A percentile compares a stretch with the other conserved stretches of the same genome.
These are phyloP conservation scores for Xyrichtys novacula DNA, from an alignment of 2,797 vertebrate genomes.

Conservation along the genomic window DNA sequence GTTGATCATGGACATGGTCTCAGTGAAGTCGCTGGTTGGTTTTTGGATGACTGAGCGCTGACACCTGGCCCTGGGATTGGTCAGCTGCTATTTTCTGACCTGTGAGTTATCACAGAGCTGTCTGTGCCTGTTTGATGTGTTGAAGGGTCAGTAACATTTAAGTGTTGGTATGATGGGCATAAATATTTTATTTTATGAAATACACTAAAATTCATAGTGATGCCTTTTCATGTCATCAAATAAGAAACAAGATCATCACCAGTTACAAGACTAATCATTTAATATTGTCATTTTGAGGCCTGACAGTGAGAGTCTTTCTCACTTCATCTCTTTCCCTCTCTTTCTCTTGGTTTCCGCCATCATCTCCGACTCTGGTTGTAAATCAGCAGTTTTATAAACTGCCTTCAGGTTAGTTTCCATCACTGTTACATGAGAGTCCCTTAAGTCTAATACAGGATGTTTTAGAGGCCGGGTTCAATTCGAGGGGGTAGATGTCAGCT, in stretches of 20 bases:
- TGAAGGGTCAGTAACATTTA: not conserved
- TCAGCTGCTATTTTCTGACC: conserved; percentile 39
- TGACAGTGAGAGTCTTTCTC: conserved; percentile 40
- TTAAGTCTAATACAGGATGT: conserved; percentile 69
- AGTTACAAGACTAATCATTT: too few species aligned
- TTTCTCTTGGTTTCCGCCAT: conserved; percentile 39
- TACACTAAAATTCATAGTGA: too few species aligned
- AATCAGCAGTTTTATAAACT: conserved; percentile 79
- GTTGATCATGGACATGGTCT: too few species aligned
- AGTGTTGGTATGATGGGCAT: not conserved
- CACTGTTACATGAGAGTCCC: conserved; percentile 67
- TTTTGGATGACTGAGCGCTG: conserved; percentile 34
- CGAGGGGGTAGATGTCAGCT: too few species aligned
- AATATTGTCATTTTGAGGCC: too few species aligned
- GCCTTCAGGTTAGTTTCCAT: conserved; percentile 75
- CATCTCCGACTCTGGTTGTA: conserved; percentile 53
- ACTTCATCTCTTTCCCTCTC: conserved; percentile 37
- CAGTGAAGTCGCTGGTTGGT: too few species aligned
- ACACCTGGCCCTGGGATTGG: conserved; percentile 48
- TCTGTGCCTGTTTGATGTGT: conserved; percentile 10
- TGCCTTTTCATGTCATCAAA: too few species aligned
- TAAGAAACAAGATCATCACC: too few species aligned
- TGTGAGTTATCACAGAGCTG: conserved; percentile 46
- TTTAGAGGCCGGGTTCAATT: conserved; percentile 53
- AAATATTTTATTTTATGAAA: too few species aligned